Evolutionary conservation across 2,797 vertebrate genomes (phyloP), one percentile per base, ranked within the genome.

Genomic region (Karalla daura): DNA sequence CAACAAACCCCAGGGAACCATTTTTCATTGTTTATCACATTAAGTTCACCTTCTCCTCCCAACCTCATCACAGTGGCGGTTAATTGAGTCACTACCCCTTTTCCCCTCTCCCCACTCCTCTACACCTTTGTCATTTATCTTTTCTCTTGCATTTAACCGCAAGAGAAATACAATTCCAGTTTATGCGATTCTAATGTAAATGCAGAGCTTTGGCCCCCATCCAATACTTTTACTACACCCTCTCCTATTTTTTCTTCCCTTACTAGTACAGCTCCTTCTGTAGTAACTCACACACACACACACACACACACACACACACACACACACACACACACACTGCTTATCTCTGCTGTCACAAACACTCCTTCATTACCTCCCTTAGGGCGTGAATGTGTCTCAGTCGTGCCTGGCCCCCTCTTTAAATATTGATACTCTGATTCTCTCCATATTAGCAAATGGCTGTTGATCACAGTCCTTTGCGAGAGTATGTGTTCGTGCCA

Each of bases 391-490:
- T 55, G 58, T 67, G 56, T 65, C 56, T 81, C 64, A 51, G 50
- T 62, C 66, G 63, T 45, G 27, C 75, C 63, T 71, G 23, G 10
- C 60, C 67, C 63, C 58, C 63, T 68, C 44, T 78, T 90, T 79
- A 88, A 91, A 81, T 88, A 89, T 88, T 89, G 70, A 89, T 84
- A 74, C 20, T 46, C 74, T 33, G 50, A 81, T 78, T 87, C 80
- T 73, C 81, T 77, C 49, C 61, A 51, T 74, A 83, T 90, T 87
- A 88, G 61, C 71, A 69, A 81, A 72, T 74, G 75, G 53, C 62
- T 73, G 81, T 80, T 91, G 86, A 89, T 90, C 86, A 81, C 78
- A 85, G 74, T 74, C 81, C 59, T 78, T 52, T 75, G 81, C 30
- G 36, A 55, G 64, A 64, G 51, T 58, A 63, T 76, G 61, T 73